Evolutionary conservation across 2,797 vertebrate genomes (phyloP).

Genomic region (Spinibarbus caldwelli): DNA sequence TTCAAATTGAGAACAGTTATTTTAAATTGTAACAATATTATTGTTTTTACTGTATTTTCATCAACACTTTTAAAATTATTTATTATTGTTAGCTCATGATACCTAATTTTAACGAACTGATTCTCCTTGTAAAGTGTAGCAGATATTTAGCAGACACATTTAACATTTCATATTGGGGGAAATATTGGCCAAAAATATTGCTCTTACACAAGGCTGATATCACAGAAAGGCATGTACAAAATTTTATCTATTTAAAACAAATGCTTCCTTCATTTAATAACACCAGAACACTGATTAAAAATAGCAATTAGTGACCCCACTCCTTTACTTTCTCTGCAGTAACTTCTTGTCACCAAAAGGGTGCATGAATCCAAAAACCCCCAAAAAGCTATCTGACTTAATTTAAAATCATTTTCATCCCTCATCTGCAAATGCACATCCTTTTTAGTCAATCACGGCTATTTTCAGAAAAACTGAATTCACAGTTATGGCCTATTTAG

Average conservation of each 20-base stretch:
- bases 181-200: too few relatives aligned
- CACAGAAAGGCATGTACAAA: background rate
- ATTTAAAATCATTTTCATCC: background rate
- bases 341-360: background rate
- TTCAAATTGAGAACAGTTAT: background rate
- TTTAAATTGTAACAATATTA: background rate
- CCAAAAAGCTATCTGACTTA: background rate
- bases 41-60: too few relatives aligned
- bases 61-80: too few relatives aligned
- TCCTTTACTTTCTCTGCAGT: background rate
- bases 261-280: background rate
- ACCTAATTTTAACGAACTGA: too few relatives aligned
- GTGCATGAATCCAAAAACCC: background rate
- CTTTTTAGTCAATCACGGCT: conserved; percentile 38
- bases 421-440: background rate
- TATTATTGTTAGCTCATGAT: too few relatives aligned
- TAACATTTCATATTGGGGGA: too few relatives aligned
- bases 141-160: too few relatives aligned
- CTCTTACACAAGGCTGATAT: background rate
- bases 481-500: conserved; percentile 52
- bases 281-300: background rate
- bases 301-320: background rate
- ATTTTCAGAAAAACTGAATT: conserved; percentile 52
- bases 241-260: background rate
- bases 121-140: too few relatives aligned